Percentiles rank a stretch among this genome's conserved stretches.
Conservation (phyloP, 2,797 vertebrate genomes). For the Neosalanx taihuensis region DNA sequence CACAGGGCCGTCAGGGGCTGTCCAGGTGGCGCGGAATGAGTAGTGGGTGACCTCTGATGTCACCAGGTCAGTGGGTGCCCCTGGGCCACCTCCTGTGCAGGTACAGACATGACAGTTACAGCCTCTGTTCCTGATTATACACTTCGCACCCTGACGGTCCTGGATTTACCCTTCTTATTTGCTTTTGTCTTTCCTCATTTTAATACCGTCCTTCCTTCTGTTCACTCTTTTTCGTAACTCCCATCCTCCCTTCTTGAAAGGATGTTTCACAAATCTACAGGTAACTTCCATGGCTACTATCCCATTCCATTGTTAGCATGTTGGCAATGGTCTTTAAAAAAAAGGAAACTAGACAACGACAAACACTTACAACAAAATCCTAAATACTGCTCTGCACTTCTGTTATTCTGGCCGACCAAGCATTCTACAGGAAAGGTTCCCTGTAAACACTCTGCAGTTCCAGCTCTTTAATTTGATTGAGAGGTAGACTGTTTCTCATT, state of each 20-base stretch:
- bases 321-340: neutral
- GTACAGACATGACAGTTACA: conserved; percentile 9
- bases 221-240: neutral
- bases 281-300: neutral
- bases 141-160: too few relatives aligned
- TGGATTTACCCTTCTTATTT: too few relatives aligned
- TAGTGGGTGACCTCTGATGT: conserved; percentile 90
- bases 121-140: too few relatives aligned
- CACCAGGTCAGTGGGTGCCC: conserved; percentile 84
- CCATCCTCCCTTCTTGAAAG: neutral
- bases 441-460: conserved; percentile 18
- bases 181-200: too few relatives aligned
- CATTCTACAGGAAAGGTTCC: conserved; percentile 16
- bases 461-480: conserved; percentile 49
- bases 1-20: conserved; percentile 81
- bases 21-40: conserved; percentile 91
- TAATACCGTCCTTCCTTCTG: neutral
- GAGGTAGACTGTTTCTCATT: conserved; percentile 32
- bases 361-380: neutral
- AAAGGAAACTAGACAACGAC: neutral
- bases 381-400: neutral
- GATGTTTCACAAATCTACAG: neutral
- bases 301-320: too few relatives aligned
- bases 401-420: neutral
- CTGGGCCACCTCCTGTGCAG: conserved; percentile 68